These are phyloP conservation scores for Acrobasis suavella DNA, from an alignment of 2,888 invertebrate species.

Conservation along the genomic window DNA sequence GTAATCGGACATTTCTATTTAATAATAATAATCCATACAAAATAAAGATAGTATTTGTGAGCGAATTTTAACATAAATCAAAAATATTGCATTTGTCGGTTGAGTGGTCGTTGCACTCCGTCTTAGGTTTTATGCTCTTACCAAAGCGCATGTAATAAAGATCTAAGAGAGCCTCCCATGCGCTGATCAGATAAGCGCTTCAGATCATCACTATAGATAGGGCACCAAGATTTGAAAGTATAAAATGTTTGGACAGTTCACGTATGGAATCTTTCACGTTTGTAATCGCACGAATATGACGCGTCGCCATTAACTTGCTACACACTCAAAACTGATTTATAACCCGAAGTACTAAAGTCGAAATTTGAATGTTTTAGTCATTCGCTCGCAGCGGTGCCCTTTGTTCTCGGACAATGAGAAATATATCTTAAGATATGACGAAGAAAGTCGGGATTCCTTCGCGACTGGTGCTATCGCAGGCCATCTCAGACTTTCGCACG, in stretches of 20 bases:
- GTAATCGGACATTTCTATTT: too few species aligned
- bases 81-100: neutral
- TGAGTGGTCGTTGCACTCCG: constrained; percentile 1
- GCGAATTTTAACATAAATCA: too few species aligned
- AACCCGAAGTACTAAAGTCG: constrained; percentile 38
- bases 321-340: constrained; percentile 43
- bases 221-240: constrained; percentile 77
- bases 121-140: neutral
- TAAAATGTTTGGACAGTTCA: constrained; percentile 81
- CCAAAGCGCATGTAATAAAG: constrained; percentile 74
- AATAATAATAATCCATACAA: too few species aligned
- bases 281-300: constrained; percentile 73
- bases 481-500: constrained; percentile 79
- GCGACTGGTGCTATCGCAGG: constrained; percentile 53
- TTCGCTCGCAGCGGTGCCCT: constrained; percentile 43
- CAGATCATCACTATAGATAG: constrained; percentile 80
- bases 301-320: constrained; percentile 42
- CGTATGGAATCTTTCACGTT: constrained; percentile 79
- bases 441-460: constrained; percentile 42
- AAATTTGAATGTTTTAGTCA: constrained; percentile 36
- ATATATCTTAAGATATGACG: constrained; percentile 42
- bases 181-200: constrained; percentile 73
- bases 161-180: constrained; percentile 75
- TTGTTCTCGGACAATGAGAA: constrained; percentile 41
- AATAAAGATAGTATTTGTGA: too few species aligned